Evolutionary conservation across 2,888 invertebrate species (phyloP).

Genomic region (Chirona hameri): DNA sequence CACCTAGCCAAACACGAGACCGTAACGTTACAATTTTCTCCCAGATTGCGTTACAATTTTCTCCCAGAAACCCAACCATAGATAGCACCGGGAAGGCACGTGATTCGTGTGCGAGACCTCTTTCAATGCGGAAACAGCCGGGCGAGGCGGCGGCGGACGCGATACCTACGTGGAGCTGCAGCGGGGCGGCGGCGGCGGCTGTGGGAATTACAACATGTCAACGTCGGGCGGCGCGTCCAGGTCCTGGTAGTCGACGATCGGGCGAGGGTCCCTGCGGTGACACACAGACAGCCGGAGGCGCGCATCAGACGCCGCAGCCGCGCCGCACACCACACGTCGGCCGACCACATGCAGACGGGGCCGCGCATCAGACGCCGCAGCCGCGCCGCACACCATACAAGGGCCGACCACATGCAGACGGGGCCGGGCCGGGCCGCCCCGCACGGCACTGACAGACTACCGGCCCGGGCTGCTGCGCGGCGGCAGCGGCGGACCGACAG

Average conservation of each 20-base stretch:
- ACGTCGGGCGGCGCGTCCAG: slow-evolving; percentile 77
- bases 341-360: no score
- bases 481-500: neutral
- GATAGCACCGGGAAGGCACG: no score
- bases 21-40: neutral
- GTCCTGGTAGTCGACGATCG: slow-evolving; percentile 83
- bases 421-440: no score
- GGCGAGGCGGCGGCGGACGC: neutral
- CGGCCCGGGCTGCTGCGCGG: no score
- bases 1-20: neutral
- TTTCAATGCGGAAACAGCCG: neutral
- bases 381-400: no score
- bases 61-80: no score
- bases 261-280: slow-evolving; percentile 53
- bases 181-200: neutral
- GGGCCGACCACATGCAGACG: no score
- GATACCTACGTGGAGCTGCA: neutral
- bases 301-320: no score
- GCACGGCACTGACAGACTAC: no score
- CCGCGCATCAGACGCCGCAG: no score
- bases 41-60: no score
- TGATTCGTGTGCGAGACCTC: neutral
- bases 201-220: slow-evolving; percentile 61
- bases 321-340: no score
- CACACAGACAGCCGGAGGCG: slow-evolving; percentile 35